Evolutionary conservation across 2,888 invertebrate genomes (phyloP).

Genomic region (Agonopterix alstromeriana): DNA sequence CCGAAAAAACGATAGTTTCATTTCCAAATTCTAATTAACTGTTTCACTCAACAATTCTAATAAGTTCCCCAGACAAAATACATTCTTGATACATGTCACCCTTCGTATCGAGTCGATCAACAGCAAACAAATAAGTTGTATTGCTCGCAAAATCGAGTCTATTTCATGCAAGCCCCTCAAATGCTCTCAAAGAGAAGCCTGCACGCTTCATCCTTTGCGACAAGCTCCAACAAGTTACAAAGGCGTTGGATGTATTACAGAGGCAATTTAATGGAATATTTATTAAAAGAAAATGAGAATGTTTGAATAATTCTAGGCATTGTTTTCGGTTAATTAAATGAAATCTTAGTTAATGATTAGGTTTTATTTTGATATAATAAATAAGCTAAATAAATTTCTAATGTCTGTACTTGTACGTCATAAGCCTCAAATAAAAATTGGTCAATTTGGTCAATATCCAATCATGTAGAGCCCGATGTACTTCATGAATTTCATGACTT

Average conservation of each 20-base stretch:
- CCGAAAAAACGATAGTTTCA: too few species aligned
- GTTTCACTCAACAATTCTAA: too few species aligned
- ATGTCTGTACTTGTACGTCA: too few species aligned
- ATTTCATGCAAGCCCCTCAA: conserved; percentile 54
- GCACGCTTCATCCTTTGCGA: conserved; percentile 36
- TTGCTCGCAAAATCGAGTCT: conserved; percentile 53
- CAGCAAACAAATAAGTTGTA: conserved; percentile 64
- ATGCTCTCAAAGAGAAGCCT: conserved; percentile 61
- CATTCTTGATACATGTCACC: background rate
- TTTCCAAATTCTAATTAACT: too few species aligned
- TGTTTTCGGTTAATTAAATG: background rate
- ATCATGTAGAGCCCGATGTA: too few species aligned
- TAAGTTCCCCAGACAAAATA: too few species aligned
- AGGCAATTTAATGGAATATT: conserved; percentile 19
- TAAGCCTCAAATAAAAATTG: too few species aligned
- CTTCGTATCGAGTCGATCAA: conserved; percentile 38
- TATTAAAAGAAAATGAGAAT: conserved; percentile 1
- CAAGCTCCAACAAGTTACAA: conserved; percentile 39
- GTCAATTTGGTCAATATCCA: too few species aligned
- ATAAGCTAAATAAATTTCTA: too few species aligned
- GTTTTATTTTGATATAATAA: too few species aligned
- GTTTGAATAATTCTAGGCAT: too few species aligned
- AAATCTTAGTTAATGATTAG: background rate
- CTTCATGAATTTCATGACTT: too few species aligned
- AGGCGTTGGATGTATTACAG: conserved; percentile 27